These are phyloP conservation scores for Drosophila nigrodunni DNA, from an alignment of 1,140 invertebrate genomes.

Conservation along the genomic window DNA sequence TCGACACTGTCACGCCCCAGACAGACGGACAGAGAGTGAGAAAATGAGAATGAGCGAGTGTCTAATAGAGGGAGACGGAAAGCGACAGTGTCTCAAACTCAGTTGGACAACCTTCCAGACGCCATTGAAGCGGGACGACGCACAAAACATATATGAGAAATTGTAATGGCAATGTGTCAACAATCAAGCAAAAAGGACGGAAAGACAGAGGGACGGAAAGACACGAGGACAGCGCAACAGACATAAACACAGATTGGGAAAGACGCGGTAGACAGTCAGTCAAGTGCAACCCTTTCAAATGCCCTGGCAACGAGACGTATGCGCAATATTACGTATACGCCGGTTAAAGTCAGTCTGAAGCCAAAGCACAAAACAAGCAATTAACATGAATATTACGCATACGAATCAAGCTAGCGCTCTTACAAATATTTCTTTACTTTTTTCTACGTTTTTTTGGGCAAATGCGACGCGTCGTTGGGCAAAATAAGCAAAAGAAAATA, in stretches of 20 bases:
- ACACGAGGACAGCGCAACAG: slow-evolving; percentile 17
- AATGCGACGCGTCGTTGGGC: slow-evolving; percentile 35
- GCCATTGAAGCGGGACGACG: slow-evolving; percentile 51
- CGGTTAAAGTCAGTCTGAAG: slow-evolving; percentile 27
- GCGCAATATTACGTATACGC: slow-evolving; percentile 55
- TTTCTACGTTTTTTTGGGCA: slow-evolving; percentile 55
- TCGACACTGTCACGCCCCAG: slow-evolving; percentile 41
- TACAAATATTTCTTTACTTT: not conserved
- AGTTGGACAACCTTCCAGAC: slow-evolving; percentile 37
- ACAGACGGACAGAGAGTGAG: slow-evolving; percentile 12
- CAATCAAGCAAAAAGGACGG: slow-evolving; percentile 25
- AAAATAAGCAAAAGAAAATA: slow-evolving; percentile 6
- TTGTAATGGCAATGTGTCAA: slow-evolving; percentile 69
- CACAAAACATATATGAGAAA: slow-evolving; percentile 27
- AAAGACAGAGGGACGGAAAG: slow-evolving; percentile 22
- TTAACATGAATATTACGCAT: slow-evolving; percentile 73
- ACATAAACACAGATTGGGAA: slow-evolving; percentile 9
- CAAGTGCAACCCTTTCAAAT: slow-evolving; percentile 63
- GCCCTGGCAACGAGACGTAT: slow-evolving; percentile 69
- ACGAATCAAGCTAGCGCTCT: slow-evolving; percentile 23
- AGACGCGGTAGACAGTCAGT: slow-evolving; percentile 14
- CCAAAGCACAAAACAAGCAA: slow-evolving; percentile 68
- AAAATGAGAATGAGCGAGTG: no score
- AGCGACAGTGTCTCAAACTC: slow-evolving; percentile 11
- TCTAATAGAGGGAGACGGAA: no score